Evolutionary conservation across 2,113 vertebrate genomes (phyloP).

Genomic region (Indri indri): DNA sequence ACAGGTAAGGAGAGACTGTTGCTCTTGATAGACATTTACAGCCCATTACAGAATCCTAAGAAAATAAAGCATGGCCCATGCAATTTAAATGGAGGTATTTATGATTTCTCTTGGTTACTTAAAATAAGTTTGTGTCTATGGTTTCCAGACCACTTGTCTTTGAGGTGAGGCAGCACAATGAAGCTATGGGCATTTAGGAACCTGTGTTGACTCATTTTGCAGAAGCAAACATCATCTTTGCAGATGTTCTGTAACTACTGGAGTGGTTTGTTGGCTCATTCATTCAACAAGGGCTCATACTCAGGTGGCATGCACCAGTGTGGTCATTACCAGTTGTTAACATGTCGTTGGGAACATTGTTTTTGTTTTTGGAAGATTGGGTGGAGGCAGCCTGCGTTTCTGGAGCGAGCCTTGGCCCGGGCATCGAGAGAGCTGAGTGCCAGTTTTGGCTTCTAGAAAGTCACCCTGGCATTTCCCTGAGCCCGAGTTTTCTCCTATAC

Average conservation of each 20-base stretch:
- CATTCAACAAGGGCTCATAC: not conserved
- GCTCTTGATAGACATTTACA: not conserved
- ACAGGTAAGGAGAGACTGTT: not conserved
- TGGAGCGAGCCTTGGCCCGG: not conserved
- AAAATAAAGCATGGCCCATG: not conserved
- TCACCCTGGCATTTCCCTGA: accelerated
- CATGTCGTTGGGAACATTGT: not conserved
- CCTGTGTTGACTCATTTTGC: not conserved
- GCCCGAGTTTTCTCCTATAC: not conserved
- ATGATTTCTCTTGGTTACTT: not conserved
- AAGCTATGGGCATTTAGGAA: not conserved
- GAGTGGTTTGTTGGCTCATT: not conserved
- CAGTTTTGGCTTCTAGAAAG: not conserved
- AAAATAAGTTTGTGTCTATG: not conserved
- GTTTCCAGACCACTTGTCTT: not conserved
- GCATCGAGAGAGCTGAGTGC: not conserved
- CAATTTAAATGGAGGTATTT: not conserved
- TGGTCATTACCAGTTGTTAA: not conserved
- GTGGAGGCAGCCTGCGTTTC: not conserved
- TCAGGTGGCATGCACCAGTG: accelerated
- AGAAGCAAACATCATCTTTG: not conserved
- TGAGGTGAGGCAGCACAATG: accelerated
- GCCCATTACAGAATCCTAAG: not conserved
- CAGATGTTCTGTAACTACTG: not conserved
- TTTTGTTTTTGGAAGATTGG: not conserved